Evolutionary conservation across 2,888 invertebrate genomes (phyloP), one percentile per base, ranked within the genome.

Genomic region (Teleiodes luculella): DNA sequence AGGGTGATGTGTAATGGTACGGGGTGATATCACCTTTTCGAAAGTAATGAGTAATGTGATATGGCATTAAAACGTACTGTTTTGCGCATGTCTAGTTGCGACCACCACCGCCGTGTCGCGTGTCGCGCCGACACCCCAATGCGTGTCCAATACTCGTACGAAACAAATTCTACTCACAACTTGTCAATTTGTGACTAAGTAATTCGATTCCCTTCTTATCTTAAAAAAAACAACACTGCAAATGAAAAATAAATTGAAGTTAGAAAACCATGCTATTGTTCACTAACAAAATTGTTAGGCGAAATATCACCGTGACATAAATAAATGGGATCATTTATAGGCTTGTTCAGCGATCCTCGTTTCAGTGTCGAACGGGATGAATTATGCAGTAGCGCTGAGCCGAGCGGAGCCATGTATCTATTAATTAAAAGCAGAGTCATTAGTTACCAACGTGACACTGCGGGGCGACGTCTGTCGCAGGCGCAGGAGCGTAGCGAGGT

Each of bases 341-440:
- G 46, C 35, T n/a, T n/a, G n/a, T n/a, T n/a, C n/a, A 18, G 35
- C 48, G 28, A 35, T 18, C 35, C 48, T 48, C 48, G 37, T 16
- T 37, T 37, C 49, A 48, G 37, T 49, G 33, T 51, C 43, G 41
- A 51, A 30, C 24, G 31, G 35, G 63, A 69, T 72, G 67, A 65
- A 70, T 67, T 62, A 74, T 71, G 67, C 69, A 74, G 55, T 57
- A 65, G 61, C 63, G 63, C 70, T 72, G 41, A 30, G 16, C 24
- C 14, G 14, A 36, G 51, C 20, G 11, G 24, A 14, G 52, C 37
- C 18, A 74, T 68, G 72, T 69, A 70, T 65, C 67, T 74, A 79
- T 80, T 78, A 80, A 83, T 84, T 81, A 78, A 72, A 68, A 69
- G 70, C 70, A 65, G 61, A 70, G 72, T 72, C 71, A 76, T 80